These are phyloP conservation scores for Henricia sp. DNA, from an alignment of 53 echinoderm and acorn worm species.

Conservation along the genomic window DNA sequence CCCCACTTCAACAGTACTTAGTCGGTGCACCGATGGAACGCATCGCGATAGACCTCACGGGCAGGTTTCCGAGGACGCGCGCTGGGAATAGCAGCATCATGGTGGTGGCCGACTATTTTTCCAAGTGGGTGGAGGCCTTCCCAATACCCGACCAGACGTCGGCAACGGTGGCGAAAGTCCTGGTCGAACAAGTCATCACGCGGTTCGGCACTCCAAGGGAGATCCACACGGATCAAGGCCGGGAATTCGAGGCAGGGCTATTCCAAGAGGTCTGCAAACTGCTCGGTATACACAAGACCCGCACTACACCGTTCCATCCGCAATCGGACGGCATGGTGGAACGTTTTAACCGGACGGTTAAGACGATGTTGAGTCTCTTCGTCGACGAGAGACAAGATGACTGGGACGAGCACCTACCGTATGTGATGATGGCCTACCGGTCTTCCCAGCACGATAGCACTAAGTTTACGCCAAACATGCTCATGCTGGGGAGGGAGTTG, in stretches of 20 bases:
- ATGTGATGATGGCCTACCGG: conserved; percentile 52
- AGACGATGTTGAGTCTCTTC: conserved; percentile 33
- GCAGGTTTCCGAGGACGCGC: conserved; percentile 38
- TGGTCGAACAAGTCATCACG: neutral
- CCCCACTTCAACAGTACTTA: no score
- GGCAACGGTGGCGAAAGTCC: neutral
- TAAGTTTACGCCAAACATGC: conserved; percentile 12
- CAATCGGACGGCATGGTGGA: conserved; percentile 64
- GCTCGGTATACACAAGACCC: conserved; percentile 30
- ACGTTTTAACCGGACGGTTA: conserved; percentile 30
- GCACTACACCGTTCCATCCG: conserved; percentile 57
- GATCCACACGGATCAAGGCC: conserved; percentile 25
- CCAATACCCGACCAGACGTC: conserved; percentile 10
- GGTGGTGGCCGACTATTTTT: neutral
- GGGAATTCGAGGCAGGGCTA: conserved; percentile 8
- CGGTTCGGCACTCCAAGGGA: neutral
- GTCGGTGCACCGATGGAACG: no score
- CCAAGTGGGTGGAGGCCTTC: conserved; percentile 16
- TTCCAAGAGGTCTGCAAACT: conserved; percentile 44
- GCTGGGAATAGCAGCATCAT: neutral
- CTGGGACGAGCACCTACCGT: conserved; percentile 9
- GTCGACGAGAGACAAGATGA: conserved; percentile 30
- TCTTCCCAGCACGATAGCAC: conserved; percentile 15
- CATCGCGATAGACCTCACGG: no score
- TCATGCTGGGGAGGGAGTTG: conserved; percentile 30